Conservation (phyloP, 2,888 invertebrate species). For the Papilio demoleus region DNA sequence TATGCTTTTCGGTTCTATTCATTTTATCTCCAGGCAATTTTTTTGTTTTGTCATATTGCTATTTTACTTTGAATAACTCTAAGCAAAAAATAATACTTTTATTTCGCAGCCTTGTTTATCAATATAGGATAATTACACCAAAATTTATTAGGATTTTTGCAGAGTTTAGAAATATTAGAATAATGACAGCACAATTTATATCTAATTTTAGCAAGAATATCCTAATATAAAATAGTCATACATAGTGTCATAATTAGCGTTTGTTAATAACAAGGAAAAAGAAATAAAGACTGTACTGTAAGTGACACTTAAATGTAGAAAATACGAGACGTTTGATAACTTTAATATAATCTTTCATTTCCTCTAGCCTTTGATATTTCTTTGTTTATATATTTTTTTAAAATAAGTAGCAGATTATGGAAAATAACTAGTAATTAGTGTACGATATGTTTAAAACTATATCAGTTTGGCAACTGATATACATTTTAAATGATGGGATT, state of each 20-base stretch:
- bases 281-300: neutral
- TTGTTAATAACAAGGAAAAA: constrained; percentile 9
- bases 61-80: neutral
- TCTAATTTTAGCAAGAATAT: neutral
- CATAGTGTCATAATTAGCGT: neutral
- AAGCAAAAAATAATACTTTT: too few relatives aligned
- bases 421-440: too few relatives aligned
- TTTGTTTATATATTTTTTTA: neutral
- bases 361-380: neutral
- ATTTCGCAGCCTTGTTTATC: too few relatives aligned
- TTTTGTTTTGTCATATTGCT: neutral
- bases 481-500: too few relatives aligned
- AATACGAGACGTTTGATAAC: constrained; percentile 4
- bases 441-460: too few relatives aligned
- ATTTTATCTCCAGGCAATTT: neutral
- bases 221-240: neutral
- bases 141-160: too few relatives aligned
- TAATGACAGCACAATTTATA: neutral
- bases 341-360: neutral
- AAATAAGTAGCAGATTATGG: neutral
- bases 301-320: neutral
- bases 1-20: neutral
- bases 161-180: too few relatives aligned
- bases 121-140: too few relatives aligned
- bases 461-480: too few relatives aligned